Base-by-base conservation (phyloP, 2,113 vertebrate species). In the Myiozetetes cayanensis region DNA sequence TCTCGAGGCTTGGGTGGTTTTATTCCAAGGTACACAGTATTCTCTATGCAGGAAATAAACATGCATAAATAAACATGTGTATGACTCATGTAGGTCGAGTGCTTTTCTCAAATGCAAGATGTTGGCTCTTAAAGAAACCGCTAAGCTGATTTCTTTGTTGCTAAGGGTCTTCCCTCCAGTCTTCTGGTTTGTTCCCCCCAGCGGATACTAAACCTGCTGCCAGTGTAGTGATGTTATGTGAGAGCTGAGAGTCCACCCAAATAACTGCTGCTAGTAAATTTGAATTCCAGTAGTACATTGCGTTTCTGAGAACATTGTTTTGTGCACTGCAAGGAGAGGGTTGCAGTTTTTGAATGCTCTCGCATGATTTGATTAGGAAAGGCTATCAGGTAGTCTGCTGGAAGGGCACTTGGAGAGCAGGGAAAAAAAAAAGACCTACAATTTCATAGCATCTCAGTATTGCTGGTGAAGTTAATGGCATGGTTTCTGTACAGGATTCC, bases 11-110 rank as follows among this genome's bases (percentile, higher is more conserved):
- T 82, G 94, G 88, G 43, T 84, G 88, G 43, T 84, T 96, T 96
- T 94, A 74, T 93, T 96, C 94, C 95, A 95, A 95, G 87, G 91
- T 95, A 95, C 93, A 94, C 65, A 67, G 85, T 90, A 93, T 96
- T 94, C 86, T 94, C 73, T 90, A 79, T 89, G 88, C 95, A 94
- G 83, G 95, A 96, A 95, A 89, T 94, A 97, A 92, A 93, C 77
- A 94, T 87, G 87, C 94, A 87, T 91, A 95, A 93, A 94, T 81
- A 96, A 93, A 95, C 84, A 89, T 78, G 74, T 28, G 16, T 81
- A 53, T 96, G 96, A 96, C 85, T 96, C 92, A 93, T 56, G 88
- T 84, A 95, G 93, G 73, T 90, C 21, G n/a, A 90, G 62, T 41
- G 53, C 76, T 93, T 89, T 88, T 86, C 85, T 92, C 76, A 72